Conservation (phyloP, 1,140 invertebrate genomes). For the Campodea augens region DNA sequence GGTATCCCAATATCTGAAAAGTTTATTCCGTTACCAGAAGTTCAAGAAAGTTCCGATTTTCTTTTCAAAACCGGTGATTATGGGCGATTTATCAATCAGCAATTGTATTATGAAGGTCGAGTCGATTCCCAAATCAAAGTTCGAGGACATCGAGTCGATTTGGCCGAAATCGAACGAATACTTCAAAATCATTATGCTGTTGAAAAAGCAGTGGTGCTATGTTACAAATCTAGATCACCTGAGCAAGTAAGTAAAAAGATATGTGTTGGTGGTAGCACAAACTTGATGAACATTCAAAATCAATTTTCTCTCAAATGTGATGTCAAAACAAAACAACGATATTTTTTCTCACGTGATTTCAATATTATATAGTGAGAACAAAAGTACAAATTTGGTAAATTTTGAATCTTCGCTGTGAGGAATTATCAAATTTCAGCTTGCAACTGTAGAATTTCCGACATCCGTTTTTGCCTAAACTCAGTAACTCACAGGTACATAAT, state of each 20-base stretch:
- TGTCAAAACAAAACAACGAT: too few species aligned
- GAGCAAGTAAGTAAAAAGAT: constrained; percentile 38
- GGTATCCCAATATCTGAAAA: constrained; percentile 46
- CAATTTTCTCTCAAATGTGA: too few species aligned
- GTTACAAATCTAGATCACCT: constrained; percentile 50
- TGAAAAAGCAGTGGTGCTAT: constrained; percentile 47
- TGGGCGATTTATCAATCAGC: constrained; percentile 46
- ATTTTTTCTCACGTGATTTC: too few species aligned
- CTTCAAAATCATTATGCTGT: constrained; percentile 33
- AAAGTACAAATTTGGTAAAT: too few species aligned
- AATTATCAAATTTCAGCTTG: too few species aligned
- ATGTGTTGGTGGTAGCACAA: too few species aligned
- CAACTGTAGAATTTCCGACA: too few species aligned
- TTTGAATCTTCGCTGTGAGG: too few species aligned
- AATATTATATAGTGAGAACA: too few species aligned
- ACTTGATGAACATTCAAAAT: too few species aligned
- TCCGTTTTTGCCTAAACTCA: too few species aligned
- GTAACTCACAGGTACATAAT: too few species aligned
- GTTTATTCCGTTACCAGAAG: constrained; percentile 50
- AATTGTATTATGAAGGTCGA: constrained; percentile 55
- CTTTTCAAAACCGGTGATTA: constrained; percentile 70
- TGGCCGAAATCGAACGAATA: constrained; percentile 59
- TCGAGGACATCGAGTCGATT: constrained; percentile 60
- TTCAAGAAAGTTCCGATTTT: constrained; percentile 9
- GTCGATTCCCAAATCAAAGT: constrained; percentile 75